phyloP scores from a whole-genome alignment of 2,888 invertebrate genomes.

The Drosophila pseudotakahashii region DNA sequence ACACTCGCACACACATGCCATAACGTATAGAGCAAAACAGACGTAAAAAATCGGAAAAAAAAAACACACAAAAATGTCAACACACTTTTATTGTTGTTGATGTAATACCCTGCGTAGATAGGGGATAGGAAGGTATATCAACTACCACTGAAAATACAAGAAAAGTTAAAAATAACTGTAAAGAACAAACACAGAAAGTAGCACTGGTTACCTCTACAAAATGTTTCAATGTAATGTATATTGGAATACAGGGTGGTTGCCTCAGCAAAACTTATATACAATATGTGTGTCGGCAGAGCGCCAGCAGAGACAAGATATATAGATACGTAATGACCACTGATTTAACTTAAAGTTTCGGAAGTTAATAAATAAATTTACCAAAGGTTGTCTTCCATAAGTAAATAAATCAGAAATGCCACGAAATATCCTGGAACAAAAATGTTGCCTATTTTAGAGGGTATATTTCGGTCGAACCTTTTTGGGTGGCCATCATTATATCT shows the following conservation, averaged over 20 bases:
- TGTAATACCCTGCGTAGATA: conserved; percentile 43
- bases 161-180: conserved; percentile 7
- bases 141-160: not conserved
- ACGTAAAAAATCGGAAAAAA: conserved; percentile 56
- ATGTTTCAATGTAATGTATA: no score
- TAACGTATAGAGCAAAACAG: conserved; percentile 75
- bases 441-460: conserved; percentile 31
- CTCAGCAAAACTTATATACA: no score
- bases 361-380: not conserved
- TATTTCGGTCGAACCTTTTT: conserved; percentile 2
- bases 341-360: not conserved
- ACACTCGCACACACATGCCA: conserved; percentile 27
- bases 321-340: no score
- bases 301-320: no score
- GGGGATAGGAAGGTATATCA: conserved; percentile 11
- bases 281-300: no score
- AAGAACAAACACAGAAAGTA: not conserved
- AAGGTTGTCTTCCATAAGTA: not conserved
- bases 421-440: not conserved
- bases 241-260: no score
- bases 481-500: conserved; percentile 28
- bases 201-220: no score
- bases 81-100: conserved; percentile 66
- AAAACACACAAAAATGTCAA: conserved; percentile 67
- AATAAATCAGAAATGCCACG: no score